A percentile compares a stretch with the other conserved stretches of the same genome.
These are phyloP conservation scores for Elephantulus edwardii DNA, from an alignment of 2,113 vertebrate species.

Conservation along the genomic window DNA sequence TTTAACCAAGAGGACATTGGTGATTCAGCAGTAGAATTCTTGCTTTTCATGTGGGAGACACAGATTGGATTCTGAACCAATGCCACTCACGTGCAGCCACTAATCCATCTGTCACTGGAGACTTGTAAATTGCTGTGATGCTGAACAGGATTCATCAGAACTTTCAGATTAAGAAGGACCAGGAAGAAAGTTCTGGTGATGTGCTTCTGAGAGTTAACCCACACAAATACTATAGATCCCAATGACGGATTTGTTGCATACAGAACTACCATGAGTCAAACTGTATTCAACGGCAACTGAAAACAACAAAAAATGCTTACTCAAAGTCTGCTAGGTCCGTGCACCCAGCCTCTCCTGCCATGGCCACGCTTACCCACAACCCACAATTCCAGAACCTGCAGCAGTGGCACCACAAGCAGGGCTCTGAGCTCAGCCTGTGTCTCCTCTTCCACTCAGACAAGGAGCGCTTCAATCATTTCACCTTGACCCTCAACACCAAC, in stretches of 20 bases:
- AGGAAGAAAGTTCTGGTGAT: not conserved
- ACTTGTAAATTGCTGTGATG: not conserved
- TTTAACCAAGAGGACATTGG: not conserved
- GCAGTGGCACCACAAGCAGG: no score
- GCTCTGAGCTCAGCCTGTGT: no score
- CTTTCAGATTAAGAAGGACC: not conserved
- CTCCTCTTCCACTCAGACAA: no score
- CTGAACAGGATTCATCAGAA: not conserved
- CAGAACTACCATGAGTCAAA: not conserved
- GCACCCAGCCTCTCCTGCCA: no score
- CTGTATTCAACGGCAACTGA: not conserved
- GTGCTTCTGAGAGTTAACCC: not conserved
- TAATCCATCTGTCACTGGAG: not conserved
- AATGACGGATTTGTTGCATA: not conserved
- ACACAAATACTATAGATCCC: not conserved
- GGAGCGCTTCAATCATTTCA: no score
- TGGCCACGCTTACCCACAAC: no score
- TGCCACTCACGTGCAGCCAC: not conserved
- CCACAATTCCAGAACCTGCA: no score
- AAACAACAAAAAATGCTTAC: not conserved
- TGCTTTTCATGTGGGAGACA: no score
- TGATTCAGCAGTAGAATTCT: no score
- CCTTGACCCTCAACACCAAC: no score
- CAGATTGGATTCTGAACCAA: not conserved
- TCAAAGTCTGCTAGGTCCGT: not conserved